phyloP scores from a whole-genome alignment of 1,140 invertebrate genomes.

The Cydia strobilella region DNA sequence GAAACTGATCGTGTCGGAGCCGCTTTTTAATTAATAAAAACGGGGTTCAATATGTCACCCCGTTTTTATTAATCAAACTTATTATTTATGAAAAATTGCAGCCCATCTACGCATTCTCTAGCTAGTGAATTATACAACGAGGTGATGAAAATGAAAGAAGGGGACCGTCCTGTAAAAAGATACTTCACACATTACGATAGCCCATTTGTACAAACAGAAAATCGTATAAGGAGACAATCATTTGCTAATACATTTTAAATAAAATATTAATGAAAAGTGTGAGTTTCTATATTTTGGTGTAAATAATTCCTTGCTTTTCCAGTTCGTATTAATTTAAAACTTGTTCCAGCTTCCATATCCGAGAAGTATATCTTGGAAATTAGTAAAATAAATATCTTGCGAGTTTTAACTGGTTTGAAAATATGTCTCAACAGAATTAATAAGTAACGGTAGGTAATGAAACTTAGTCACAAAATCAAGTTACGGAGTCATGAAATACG shows the following conservation, averaged over 20 bases:
- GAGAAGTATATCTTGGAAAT: too few species aligned
- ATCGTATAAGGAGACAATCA: background rate
- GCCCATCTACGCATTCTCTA: slow-evolving; percentile 6
- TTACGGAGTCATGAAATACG: too few species aligned
- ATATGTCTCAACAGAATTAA: too few species aligned
- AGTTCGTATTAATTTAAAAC: too few species aligned
- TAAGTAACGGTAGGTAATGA: too few species aligned
- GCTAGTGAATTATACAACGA: slow-evolving; percentile 9
- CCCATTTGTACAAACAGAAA: slow-evolving; percentile 6
- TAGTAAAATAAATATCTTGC: too few species aligned
- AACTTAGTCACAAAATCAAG: too few species aligned
- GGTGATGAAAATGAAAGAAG: slow-evolving; percentile 23
- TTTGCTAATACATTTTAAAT: background rate
- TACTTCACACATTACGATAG: slow-evolving; percentile 33
- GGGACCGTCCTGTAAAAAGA: slow-evolving; percentile 34
- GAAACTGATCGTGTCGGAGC: too few species aligned
- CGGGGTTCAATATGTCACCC: too few species aligned
- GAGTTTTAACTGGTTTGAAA: too few species aligned
- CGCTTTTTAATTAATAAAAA: too few species aligned
- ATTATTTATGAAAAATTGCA: slow-evolving; percentile 4
- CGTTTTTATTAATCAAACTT: background rate
- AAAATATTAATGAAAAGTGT: background rate
- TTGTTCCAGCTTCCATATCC: too few species aligned
- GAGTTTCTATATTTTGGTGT: background rate
- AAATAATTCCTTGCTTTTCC: background rate